Percentiles rank a stretch among this genome's conserved stretches.
Evolutionary conservation across 2,888 invertebrate species (phyloP).

Genomic region (Beris chalybata): DNA sequence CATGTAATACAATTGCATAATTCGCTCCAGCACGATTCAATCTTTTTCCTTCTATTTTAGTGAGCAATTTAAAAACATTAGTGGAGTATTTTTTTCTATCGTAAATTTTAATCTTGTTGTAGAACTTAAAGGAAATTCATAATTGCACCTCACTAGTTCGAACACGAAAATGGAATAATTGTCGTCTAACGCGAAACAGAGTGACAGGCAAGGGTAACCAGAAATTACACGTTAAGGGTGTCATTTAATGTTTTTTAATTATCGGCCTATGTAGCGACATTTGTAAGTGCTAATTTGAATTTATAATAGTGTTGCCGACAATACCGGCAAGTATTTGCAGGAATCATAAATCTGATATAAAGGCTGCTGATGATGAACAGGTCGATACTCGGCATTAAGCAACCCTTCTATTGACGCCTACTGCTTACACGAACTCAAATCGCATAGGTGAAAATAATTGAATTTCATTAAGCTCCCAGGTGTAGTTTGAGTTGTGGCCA

Average conservation of each 20-base stretch:
- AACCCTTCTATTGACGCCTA: not conserved
- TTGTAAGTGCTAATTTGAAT: constrained; percentile 22
- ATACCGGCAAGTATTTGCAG: constrained; percentile 10
- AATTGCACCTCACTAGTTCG: too few species aligned
- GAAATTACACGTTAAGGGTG: constrained; percentile 8
- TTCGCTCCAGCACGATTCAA: not conserved
- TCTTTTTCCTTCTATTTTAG: too few species aligned
- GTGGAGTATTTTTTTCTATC: too few species aligned
- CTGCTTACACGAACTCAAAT: not conserved
- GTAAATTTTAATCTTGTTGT: too few species aligned
- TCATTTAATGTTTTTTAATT: constrained; percentile 20
- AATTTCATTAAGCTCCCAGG: constrained; percentile 10
- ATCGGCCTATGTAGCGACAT: constrained; percentile 3
- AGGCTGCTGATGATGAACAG: not conserved
- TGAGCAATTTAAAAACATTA: too few species aligned
- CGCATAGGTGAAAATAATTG: constrained; percentile 11
- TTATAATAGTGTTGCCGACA: not conserved
- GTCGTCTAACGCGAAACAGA: too few species aligned
- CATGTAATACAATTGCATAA: constrained; percentile 9
- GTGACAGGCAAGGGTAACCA: not conserved
- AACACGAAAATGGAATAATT: too few species aligned
- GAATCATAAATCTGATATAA: not conserved
- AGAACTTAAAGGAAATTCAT: too few species aligned
- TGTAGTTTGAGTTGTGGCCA: constrained; percentile 8
- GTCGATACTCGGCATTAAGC: not conserved